phyloP scores from a whole-genome alignment of 2,113 vertebrate species.

The Cinclus cinclus region DNA sequence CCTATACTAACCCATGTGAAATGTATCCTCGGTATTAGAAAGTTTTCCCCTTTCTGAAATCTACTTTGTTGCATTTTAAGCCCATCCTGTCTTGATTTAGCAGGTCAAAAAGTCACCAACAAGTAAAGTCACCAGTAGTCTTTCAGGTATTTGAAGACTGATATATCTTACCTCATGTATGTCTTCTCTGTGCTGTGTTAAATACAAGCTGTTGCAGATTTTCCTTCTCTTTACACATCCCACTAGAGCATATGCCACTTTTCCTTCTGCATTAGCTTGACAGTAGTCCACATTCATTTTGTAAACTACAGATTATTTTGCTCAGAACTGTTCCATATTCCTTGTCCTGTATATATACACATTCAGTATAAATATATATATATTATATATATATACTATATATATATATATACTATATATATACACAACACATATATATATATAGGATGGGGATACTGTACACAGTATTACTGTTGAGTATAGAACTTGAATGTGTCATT shows the following conservation, averaged over 20 bases:
- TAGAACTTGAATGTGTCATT: neutral
- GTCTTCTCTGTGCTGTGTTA: neutral
- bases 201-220: neutral
- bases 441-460: neutral
- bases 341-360: neutral
- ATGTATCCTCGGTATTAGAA: accelerated
- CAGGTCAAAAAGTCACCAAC: neutral
- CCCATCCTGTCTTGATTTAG: neutral
- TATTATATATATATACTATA: no score
- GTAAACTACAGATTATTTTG: neutral
- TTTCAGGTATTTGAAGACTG: neutral
- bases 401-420: no score
- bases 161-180: neutral
- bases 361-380: neutral
- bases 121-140: neutral
- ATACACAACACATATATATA: no score
- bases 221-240: constrained; percentile 15
- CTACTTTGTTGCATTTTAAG: neutral
- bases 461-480: neutral
- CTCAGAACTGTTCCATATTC: neutral
- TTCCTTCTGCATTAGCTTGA: neutral
- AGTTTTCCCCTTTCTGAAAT: neutral
- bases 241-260: constrained; percentile 7
- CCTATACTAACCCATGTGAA: neutral
- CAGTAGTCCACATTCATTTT: neutral